Conservation (phyloP, 2,797 vertebrate species). For the Parotocinclus haroldoi region DNA sequence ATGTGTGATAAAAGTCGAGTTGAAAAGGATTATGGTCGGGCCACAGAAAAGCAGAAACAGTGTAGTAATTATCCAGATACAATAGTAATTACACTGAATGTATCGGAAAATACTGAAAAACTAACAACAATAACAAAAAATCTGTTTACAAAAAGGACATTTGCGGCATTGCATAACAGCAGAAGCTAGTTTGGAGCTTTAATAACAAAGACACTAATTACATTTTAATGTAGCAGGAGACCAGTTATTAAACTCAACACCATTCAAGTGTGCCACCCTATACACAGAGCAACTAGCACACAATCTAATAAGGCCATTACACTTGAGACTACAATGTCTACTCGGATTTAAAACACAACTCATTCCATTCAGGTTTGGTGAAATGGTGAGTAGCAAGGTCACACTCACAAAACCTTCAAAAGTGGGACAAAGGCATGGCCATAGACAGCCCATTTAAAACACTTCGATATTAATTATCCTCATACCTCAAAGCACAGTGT, state of each 20-base stretch:
- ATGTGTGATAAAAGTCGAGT: not conserved
- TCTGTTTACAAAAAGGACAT: not conserved
- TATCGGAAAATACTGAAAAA: not conserved
- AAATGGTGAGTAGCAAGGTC: no score
- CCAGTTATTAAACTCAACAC: constrained; percentile 3
- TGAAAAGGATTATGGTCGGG: not conserved
- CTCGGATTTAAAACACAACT: not conserved
- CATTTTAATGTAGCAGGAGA: constrained; percentile 2
- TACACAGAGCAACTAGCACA: not conserved
- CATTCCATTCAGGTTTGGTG: no score
- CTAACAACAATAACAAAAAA: not conserved
- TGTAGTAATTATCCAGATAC: not conserved
- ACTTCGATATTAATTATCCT: not conserved
- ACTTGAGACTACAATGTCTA: not conserved
- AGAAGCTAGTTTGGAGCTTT: not conserved
- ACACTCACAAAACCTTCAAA: no score
- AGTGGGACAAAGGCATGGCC: no score
- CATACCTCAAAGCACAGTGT: not conserved
- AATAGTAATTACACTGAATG: not conserved
- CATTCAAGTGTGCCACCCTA: not conserved
- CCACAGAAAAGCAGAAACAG: not conserved
- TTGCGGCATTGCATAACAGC: no score
- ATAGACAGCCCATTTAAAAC: not conserved
- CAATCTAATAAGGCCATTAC: constrained; percentile 16
- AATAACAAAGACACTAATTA: constrained; percentile 17